Conservation (phyloP, 2,797 vertebrate genomes). For the Gymnocypris eckloni region DNA sequence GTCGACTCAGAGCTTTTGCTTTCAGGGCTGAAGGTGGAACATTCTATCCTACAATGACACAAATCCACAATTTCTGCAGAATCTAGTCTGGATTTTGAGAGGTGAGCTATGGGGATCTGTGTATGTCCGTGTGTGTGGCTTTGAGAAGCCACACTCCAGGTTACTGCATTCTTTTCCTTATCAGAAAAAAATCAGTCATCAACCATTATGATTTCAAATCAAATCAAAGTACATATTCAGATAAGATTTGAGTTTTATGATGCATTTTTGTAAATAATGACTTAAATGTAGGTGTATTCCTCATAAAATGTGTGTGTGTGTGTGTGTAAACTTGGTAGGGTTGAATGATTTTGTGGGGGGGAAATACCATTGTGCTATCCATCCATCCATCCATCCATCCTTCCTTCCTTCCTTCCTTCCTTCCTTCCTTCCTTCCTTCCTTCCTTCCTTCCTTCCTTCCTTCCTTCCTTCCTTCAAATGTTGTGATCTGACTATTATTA, state of each 20-base stretch:
- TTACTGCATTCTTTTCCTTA: neutral
- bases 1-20: neutral
- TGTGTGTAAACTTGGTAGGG: neutral
- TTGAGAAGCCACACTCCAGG: neutral
- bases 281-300: neutral
- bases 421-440: no score
- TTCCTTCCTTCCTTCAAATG: no score
- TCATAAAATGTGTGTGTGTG: neutral
- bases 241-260: neutral
- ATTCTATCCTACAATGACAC: conserved; percentile 1
- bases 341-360: no score
- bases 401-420: no score
- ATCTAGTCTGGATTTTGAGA: conserved; percentile 17
- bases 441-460: no score
- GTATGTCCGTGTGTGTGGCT: neutral
- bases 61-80: conserved; percentile 15
- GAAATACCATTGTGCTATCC: no score
- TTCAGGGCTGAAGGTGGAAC: conserved; percentile 15
- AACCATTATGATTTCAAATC: neutral
- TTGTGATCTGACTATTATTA: neutral
- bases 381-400: no score
- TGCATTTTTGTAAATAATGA: no score
- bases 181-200: neutral
- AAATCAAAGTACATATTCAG: neutral
- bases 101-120: conserved; percentile 7